Conservation (phyloP, 2,797 vertebrate genomes). For the Erethizon dorsatum region DNA sequence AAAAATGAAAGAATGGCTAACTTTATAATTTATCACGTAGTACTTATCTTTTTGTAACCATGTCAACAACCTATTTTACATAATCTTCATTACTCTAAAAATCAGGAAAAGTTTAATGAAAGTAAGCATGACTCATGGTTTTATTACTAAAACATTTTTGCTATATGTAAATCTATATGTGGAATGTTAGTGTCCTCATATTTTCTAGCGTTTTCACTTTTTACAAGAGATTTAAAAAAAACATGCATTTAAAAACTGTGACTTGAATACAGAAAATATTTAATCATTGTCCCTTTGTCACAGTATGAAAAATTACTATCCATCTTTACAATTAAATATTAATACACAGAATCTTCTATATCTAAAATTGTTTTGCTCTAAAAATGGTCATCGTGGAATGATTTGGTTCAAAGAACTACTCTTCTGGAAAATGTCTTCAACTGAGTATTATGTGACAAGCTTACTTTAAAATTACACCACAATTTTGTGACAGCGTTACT, state of each 20-base stretch:
- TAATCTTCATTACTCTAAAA: conserved; percentile 91
- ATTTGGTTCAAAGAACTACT: not conserved
- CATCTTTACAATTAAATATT: conserved; percentile 8
- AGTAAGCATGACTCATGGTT: conserved; percentile 26
- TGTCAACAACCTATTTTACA: conserved; percentile 89
- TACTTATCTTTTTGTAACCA: conserved; percentile 91
- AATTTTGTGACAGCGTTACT: not conserved
- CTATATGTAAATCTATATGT: not conserved
- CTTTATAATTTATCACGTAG: not conserved
- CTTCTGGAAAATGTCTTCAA: conserved; percentile 16
- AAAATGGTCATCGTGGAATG: not conserved
- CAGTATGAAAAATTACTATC: not conserved
- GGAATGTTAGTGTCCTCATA: not conserved
- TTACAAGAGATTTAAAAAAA: not conserved
- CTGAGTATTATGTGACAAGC: not conserved
- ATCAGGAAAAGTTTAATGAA: conserved; percentile 73
- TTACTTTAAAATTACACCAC: not conserved
- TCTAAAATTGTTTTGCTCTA: not conserved
- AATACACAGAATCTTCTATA: not conserved
- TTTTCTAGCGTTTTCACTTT: conserved; percentile 7
- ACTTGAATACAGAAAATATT: conserved; percentile 15
- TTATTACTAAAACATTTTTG: conserved; percentile 37
- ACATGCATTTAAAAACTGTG: not conserved
- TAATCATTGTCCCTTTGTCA: not conserved
- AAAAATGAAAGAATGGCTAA: not conserved